A percentile compares a stretch with the other conserved stretches of the same genome.
Evolutionary conservation across 1,140 invertebrate species (phyloP).

Genomic region (Megathymus violae): DNA sequence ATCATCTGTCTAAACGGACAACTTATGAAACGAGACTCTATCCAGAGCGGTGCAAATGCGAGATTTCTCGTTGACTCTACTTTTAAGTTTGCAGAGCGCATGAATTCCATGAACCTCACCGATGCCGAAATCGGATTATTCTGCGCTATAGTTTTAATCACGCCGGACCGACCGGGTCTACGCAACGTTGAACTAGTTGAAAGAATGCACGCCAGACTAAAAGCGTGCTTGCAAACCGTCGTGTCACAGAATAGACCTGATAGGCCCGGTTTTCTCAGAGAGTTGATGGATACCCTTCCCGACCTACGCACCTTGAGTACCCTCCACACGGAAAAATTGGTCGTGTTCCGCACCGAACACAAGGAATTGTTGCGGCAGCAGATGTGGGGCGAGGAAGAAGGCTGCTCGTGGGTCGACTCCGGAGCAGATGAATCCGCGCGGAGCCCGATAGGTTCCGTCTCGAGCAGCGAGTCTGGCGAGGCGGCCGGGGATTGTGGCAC

Average conservation of each 20-base stretch:
- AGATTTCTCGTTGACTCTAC: slow-evolving; percentile 98
- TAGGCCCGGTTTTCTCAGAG: slow-evolving; percentile 91
- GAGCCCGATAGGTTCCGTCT: slow-evolving; percentile 93
- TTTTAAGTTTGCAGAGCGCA: slow-evolving; percentile 97
- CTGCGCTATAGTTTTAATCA: slow-evolving; percentile 97
- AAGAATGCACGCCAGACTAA: slow-evolving; percentile 95
- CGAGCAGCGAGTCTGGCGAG: slow-evolving; percentile 91
- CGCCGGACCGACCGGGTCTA: slow-evolving; percentile 95
- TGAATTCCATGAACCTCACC: slow-evolving; percentile 94
- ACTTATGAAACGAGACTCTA: slow-evolving; percentile 94
- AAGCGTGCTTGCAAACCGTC: slow-evolving; percentile 93
- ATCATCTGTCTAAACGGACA: slow-evolving; percentile 97
- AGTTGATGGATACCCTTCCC: slow-evolving; percentile 96
- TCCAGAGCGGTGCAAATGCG: slow-evolving; percentile 95
- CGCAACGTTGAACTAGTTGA: slow-evolving; percentile 96
- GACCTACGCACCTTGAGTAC: slow-evolving; percentile 97
- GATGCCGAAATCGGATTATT: slow-evolving; percentile 97
- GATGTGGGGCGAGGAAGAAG: slow-evolving; percentile 87
- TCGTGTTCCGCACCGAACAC: slow-evolving; percentile 96
- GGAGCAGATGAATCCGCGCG: slow-evolving; percentile 91
- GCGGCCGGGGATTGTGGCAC: slow-evolving; percentile 87
- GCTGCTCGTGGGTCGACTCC: slow-evolving; percentile 88
- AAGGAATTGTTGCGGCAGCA: slow-evolving; percentile 91
- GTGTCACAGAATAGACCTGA: slow-evolving; percentile 93
- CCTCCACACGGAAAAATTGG: slow-evolving; percentile 96